Base-by-base conservation (phyloP, 2,113 vertebrate genomes). In the Microtus ochrogaster region DNA sequence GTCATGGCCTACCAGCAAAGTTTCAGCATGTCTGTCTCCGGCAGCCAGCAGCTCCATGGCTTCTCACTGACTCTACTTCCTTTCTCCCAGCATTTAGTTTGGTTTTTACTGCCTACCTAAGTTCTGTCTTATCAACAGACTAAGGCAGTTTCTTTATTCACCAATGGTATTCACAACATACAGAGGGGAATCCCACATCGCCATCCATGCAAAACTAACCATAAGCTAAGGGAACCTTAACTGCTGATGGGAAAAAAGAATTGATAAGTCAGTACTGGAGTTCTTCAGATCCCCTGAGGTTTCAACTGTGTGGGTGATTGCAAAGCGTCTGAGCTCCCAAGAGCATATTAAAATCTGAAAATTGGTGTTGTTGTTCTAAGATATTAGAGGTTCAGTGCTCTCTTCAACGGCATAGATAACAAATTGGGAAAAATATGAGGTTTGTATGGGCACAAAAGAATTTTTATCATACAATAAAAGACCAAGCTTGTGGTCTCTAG, bases 341-440 rank as follows among this genome's bases (percentile, higher is more conserved):
- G 61, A 89, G 16, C 14, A 77, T 66, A 78, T 55, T 44, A 93
- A 88, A 84, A 88, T 72, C 49, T 58, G 30, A n/a, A 96, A 85
- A 74, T 33, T 26, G 30, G 85, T 30, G 28, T 21, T 76, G 21
- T n/a, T 24, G 83, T n/a, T 87, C 55, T 39, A 81, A 85, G 39
- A 39, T 63, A 33, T 91, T 65, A 47, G 65, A 94, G 4, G 41
- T 22, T 84, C 36, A 74, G 19, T 7, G 4, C 36, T 55, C 36
- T 26, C 85, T 72, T 72, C 44, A 52, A 52, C 2, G 11, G 66
- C 22, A 11, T 5, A 87, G 47, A 55, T 39, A n/a, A 52, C 21
- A 55, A 72, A 72, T 14, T 72, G 44, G 47, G 39, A 72, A 73
- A n/a, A 94, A 66, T 61, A 72, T 79, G 68, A 93, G 7, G 58